These are phyloP conservation scores for Pontoporia blainvillei DNA, from an alignment of 2,113 vertebrate species.

Conservation along the genomic window DNA sequence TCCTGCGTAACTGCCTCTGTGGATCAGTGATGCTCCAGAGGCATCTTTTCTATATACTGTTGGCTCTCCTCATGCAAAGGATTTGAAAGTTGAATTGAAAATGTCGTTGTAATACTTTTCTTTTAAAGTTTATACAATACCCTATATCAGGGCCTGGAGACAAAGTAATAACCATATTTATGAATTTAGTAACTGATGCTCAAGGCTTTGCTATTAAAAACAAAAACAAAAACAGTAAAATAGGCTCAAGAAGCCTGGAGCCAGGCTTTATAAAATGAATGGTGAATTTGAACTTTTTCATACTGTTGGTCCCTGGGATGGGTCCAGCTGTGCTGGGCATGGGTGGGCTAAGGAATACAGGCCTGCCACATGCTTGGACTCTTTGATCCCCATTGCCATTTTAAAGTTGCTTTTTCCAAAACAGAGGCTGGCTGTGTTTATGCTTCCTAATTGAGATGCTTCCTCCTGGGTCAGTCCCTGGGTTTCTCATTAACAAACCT, in stretches of 20 bases:
- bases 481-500: slow-evolving; percentile 41
- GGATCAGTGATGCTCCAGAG: neutral
- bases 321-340: neutral
- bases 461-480: slow-evolving; percentile 29
- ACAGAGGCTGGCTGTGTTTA: neutral
- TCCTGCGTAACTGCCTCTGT: neutral
- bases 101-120: neutral
- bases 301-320: neutral
- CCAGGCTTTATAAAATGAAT: neutral
- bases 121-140: neutral
- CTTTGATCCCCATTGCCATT: neutral
- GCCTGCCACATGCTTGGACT: neutral
- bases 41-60: neutral
- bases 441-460: neutral
- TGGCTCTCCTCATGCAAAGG: neutral
- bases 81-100: slow-evolving; percentile 6
- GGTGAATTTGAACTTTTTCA: neutral
- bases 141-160: neutral
- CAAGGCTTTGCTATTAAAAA: neutral
- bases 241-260: neutral
- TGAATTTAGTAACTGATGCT: neutral
- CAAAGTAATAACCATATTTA: neutral
- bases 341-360: neutral
- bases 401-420: neutral
- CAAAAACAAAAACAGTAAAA: neutral